A percentile compares a stretch with the other conserved stretches of the same genome.
phyloP scores from a whole-genome alignment of 2,888 invertebrate species.

The Acronicta psi region DNA sequence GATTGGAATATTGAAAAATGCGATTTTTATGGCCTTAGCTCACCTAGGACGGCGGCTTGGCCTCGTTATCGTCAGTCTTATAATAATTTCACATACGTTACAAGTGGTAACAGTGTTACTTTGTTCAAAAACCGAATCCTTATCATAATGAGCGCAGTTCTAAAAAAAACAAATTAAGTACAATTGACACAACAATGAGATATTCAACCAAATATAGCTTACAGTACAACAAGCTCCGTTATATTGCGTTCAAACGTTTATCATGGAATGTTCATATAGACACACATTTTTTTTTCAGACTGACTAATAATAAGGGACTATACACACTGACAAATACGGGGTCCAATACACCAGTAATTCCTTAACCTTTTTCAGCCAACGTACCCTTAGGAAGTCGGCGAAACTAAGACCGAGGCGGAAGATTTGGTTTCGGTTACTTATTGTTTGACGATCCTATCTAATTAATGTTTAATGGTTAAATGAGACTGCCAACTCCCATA shows the following conservation, averaged over 20 bases:
- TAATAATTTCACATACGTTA: slow-evolving; percentile 57
- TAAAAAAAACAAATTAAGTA: slow-evolving; percentile 68
- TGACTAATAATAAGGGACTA: not conserved
- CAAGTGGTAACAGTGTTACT: slow-evolving; percentile 47
- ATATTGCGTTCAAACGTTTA: slow-evolving; percentile 6
- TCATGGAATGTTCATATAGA: slow-evolving; percentile 33
- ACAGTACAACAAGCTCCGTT: slow-evolving; percentile 32
- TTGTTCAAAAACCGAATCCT: slow-evolving; percentile 61
- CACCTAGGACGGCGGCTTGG: slow-evolving; percentile 15
- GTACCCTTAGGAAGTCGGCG: too few species aligned
- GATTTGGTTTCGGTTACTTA: too few species aligned
- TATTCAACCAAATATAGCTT: slow-evolving; percentile 35
- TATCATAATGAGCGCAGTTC: slow-evolving; percentile 56
- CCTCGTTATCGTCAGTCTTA: slow-evolving; percentile 70
- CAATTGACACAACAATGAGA: slow-evolving; percentile 56
- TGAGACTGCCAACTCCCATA: too few species aligned
- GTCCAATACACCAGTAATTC: too few species aligned
- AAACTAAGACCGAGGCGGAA: too few species aligned
- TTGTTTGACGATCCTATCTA: too few species aligned
- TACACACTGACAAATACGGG: not conserved
- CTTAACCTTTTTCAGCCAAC: too few species aligned
- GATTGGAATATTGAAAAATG: not conserved
- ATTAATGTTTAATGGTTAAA: too few species aligned
- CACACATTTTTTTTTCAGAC: not conserved
- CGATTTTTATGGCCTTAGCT: slow-evolving; percentile 6